Conservation (phyloP, 1,140 invertebrate species). For the Drusus annulatus region DNA sequence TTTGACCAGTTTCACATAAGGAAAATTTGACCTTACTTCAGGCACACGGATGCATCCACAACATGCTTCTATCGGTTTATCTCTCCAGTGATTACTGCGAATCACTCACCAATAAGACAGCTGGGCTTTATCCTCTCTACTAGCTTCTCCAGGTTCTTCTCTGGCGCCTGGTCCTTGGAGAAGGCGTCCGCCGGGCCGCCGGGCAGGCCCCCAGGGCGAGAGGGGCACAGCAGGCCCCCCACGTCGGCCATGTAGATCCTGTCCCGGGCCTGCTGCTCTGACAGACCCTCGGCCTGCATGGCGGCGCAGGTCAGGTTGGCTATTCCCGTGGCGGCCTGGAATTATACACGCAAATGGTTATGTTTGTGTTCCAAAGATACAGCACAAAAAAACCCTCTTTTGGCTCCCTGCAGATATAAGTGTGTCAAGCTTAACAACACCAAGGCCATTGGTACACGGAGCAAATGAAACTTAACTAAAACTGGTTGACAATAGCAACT, state of each 20-base stretch:
- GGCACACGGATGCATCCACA: too few relatives aligned
- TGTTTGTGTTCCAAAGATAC: too few relatives aligned
- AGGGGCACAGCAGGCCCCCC: slow-evolving; percentile 84
- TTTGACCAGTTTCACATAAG: too few relatives aligned
- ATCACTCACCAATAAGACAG: slow-evolving; percentile 85
- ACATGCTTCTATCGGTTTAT: too few relatives aligned
- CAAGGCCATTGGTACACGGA: too few relatives aligned
- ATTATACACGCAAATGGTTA: not conserved
- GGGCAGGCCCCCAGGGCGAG: slow-evolving; percentile 80
- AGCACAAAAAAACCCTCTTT: too few relatives aligned
- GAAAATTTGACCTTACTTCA: too few relatives aligned
- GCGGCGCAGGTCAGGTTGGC: slow-evolving; percentile 89
- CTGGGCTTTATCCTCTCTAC: slow-evolving; percentile 89
- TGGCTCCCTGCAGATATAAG: too few relatives aligned
- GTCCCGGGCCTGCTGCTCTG: slow-evolving; percentile 81
- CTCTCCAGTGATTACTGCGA: too few relatives aligned
- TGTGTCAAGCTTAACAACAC: too few relatives aligned
- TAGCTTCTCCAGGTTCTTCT: slow-evolving; percentile 84
- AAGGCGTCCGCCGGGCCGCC: slow-evolving; percentile 85
- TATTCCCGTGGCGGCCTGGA: slow-evolving; percentile 88
- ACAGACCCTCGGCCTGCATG: slow-evolving; percentile 87
- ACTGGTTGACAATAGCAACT: too few relatives aligned
- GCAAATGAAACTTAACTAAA: too few relatives aligned
- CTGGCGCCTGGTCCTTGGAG: slow-evolving; percentile 86
- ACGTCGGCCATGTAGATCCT: slow-evolving; percentile 94